Conservation (phyloP, 30 jellyfish, hydroid and myxozoan genomes). For the Chironex yamaguchii region DNA sequence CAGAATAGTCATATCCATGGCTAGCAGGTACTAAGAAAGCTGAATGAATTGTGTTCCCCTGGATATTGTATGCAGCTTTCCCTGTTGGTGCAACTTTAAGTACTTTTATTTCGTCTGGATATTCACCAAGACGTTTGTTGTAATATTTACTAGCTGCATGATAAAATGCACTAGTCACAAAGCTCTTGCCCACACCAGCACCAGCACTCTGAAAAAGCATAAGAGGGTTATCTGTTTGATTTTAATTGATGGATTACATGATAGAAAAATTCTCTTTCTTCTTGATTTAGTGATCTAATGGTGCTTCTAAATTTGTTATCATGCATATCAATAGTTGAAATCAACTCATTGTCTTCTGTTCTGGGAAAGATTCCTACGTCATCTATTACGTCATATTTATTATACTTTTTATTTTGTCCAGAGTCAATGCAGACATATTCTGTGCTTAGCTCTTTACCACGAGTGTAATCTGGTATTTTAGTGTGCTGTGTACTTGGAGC, state of each 20-base stretch:
- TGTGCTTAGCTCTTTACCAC: conserved; percentile 17
- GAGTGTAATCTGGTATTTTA: conserved; percentile 4
- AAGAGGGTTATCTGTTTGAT: background rate
- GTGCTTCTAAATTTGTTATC: conserved; percentile 5
- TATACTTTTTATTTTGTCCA: background rate
- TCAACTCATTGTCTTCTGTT: too few relatives aligned
- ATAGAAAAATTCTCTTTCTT: conserved; percentile 15
- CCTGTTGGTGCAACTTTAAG: conserved; percentile 19
- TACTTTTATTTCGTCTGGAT: conserved; percentile 4
- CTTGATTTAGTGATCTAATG: background rate
- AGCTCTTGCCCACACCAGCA: conserved; percentile 41
- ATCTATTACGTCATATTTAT: conserved; percentile 5
- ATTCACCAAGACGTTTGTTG: background rate
- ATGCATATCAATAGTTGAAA: too few relatives aligned
- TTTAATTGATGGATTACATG: background rate
- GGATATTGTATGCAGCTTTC: conserved; percentile 24
- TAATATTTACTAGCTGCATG: background rate
- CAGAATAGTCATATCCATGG: background rate
- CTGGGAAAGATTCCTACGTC: conserved; percentile 15
- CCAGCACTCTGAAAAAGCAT: conserved; percentile 36
- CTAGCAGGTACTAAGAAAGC: conserved; percentile 30
- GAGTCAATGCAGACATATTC: conserved; percentile 30
- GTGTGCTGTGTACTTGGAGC: conserved; percentile 47
- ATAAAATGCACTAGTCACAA: background rate
- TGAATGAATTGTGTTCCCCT: conserved; percentile 39